Evolutionary conservation across 2,797 vertebrate species (phyloP), one percentile per base, ranked within the genome.

Genomic region (Thripadectes ignobilis): DNA sequence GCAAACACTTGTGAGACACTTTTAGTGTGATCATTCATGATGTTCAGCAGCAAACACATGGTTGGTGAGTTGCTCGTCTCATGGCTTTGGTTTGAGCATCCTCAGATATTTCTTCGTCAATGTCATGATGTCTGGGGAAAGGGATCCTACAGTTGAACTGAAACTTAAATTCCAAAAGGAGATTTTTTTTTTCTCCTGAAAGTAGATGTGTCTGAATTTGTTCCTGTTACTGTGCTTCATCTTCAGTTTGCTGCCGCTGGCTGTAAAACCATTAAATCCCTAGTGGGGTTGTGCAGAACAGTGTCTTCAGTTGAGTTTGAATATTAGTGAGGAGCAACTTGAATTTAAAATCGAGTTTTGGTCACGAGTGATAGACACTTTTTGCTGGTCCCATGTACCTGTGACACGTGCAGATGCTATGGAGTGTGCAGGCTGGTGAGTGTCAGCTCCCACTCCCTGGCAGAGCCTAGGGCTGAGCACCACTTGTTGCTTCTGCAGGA

Each of bases 371-470:
- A 13, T 30, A 71, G 61, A 15, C 1, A 2, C 2, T 26, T 90
- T 65, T 91, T 82, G 27, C 26, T 93, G 76, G n/a, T 76, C 16
- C 43, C 14, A 3, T 51, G n/a, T 68, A 36, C n/a, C 71, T 57
- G 39, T 0, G 8, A 11, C 3, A 6, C 0, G 2, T 14, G 7
- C 7, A 57, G 71, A 14, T 68, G 55, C 16, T 76, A 52, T 4
- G 9, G n/a, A 1, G 1, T 55, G 76, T 41, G 51, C 2, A 0
- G 4, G 3, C 48, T 66, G 65, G 34, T 0, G 1, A 39, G 49
- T 36, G 39, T 39, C 2, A 17, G 46, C 15, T 88, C 14, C 49
- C 9, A 41, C 9, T 85, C 36, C 26, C 10, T 3, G 1, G 45
- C 43, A 57, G 66, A 91, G 55, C n/a, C 46, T 27, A 9, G 48